Evolutionary conservation across 2,113 vertebrate species (phyloP).

Genomic region (Leptosomus discolor): DNA sequence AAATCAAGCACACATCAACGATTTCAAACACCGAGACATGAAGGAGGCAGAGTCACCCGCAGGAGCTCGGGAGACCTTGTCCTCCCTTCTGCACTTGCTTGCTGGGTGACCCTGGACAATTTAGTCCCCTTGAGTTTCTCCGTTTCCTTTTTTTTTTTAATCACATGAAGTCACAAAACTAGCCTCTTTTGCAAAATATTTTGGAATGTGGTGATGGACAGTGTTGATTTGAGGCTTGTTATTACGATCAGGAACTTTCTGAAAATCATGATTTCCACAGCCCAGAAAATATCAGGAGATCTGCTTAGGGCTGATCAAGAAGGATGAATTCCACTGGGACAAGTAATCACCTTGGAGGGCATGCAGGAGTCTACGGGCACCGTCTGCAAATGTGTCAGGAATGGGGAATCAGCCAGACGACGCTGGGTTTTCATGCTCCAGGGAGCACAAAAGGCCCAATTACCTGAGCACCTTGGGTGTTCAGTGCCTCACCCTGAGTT

Average conservation of each 20-base stretch:
- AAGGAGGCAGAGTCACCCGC: neutral
- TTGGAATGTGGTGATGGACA: neutral
- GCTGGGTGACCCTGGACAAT: neutral
- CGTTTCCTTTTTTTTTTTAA: neutral
- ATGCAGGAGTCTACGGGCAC: neutral
- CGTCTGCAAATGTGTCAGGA: neutral
- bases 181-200: neutral
- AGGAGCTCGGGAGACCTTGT: neutral
- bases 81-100: neutral
- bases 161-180: neutral
- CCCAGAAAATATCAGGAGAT: neutral
- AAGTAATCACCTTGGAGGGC: neutral
- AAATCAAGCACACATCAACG: accelerated
- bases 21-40: accelerated
- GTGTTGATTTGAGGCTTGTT: accelerated
- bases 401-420: neutral
- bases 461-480: neutral
- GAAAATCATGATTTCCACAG: neutral
- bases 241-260: neutral
- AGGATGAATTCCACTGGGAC: neutral
- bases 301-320: neutral
- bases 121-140: neutral
- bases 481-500: neutral
- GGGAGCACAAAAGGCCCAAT: neutral
- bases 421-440: neutral